Evolutionary conservation across 2,888 invertebrate genomes (phyloP), one percentile per base, ranked within the genome.

Genomic region (Parnassius orleans): DNA sequence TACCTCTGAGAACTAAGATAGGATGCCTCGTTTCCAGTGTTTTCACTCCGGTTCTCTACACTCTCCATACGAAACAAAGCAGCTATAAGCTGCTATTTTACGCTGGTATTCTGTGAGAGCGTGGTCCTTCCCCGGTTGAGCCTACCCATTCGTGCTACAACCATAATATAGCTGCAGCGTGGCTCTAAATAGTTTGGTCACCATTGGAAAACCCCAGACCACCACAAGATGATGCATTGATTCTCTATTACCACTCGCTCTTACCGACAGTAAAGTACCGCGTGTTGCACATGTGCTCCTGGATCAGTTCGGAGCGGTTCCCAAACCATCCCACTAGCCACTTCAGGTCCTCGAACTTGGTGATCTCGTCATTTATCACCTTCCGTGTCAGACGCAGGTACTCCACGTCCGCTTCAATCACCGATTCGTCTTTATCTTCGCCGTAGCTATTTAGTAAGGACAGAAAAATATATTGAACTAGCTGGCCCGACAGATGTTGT

Each of bases 391-490:
- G 77, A 0, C 90, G 79, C 3, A 91, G 80, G 68, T 91, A 91
- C 60, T 91, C 90, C 59, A 90, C 90, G 69, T 91, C 90, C 0
- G 90, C 90, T 65, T 91, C 90, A 10, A 90, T 89, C 48, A 91
- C 90, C 0, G 90, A 91, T 51, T 90, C 90, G 68, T 91, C 90
- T 48, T 87, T 89, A 61, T 91, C 90, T 69, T 90, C 89, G 0
- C 83, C 89, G 73, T 90, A 91, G 57, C 90, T 91, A 66, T 44
- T 19, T 19, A 19, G 19, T 33, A 11, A 7, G 50, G 41, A 41
- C 19, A 9, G 42, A 2, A 48, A 11, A n/a, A 14, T n/a, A 48
- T 14, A 9, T 14, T 9, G 48, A 12, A 46, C 7, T n/a, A 46
- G 12, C 9, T 46, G 7, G 10, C 11, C 3, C 46, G 3, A n/a